Evolutionary conservation across 2,888 invertebrate species (phyloP), one percentile per base, ranked within the genome.

Genomic region (Tachina grossa): DNA sequence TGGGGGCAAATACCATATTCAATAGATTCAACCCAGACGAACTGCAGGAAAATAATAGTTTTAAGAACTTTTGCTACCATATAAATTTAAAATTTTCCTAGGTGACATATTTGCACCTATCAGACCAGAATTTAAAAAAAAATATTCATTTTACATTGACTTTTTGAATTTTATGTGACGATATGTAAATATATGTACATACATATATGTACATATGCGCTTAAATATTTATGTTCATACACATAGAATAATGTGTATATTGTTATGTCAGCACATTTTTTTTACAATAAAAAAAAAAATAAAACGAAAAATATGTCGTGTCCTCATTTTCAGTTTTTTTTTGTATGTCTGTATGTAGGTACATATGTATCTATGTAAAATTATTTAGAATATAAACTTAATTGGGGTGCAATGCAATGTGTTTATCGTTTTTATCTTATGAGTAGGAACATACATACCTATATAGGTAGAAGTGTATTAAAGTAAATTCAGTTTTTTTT

Each of bases 231-330:
- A 14, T 14, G 14, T 49, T 14, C 14, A 14, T 49, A 49, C 31
- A 31, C 31, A 31, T 31, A 31, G 31, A 8, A 68, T 43, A 49
- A 9, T 59, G 4, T 55, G 22, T 65, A 11, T 51, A 55, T 69
- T 74, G 78, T 74, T 85, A 84, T 82, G 69, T 81, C 85, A 82
- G 77, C 81, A 61, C 69, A 63, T 74, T 80, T 85, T 85, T 81
- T 85, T 85, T 85, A 85, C 81, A 82, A 82, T 75, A 82, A 79
- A 57, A 53, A 59, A 11, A 9, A 47, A 53, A 14, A 63, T 13
- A 16, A 31, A 41, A 31, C 13, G 22, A 65, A 76, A 83, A 80
- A 77, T 61, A 63, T 81, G 84, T 74, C 74, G 68, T 66, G 72
- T 80, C 71, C 76, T 72, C 61, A 65, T 63, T 71, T 71, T 82